Percentiles rank a stretch among this genome's conserved stretches.
These are phyloP conservation scores for Trissolcus japonicus DNA, from an alignment of 2,888 invertebrate species.

Conservation along the genomic window DNA sequence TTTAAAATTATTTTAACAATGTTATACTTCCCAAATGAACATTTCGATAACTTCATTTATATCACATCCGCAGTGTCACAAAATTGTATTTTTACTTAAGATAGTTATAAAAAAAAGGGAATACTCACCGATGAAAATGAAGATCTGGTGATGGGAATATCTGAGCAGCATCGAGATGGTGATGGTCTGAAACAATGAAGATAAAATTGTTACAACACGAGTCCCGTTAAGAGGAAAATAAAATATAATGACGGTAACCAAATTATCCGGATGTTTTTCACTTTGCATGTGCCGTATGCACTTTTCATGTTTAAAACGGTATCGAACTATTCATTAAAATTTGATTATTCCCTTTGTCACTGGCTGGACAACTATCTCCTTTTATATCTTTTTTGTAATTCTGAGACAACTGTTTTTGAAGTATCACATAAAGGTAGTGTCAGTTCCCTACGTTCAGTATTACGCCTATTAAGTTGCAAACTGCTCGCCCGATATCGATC, in stretches of 20 bases:
- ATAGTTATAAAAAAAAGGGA: neutral
- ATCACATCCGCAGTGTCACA: too few species aligned
- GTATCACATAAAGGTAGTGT: constrained; percentile 36
- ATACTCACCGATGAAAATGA: constrained; percentile 96
- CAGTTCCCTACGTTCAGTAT: constrained; percentile 35
- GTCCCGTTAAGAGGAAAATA: neutral
- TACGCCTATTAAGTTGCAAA: constrained; percentile 61
- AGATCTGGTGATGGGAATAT: constrained; percentile 99
- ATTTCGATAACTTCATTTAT: too few species aligned
- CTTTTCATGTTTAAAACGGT: too few species aligned
- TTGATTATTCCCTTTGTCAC: neutral
- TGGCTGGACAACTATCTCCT: constrained; percentile 6
- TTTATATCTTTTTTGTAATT: constrained; percentile 8
- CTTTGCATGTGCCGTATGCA: too few species aligned
- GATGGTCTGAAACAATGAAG: constrained; percentile 89
- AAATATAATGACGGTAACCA: neutral
- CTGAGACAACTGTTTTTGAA: constrained; percentile 28
- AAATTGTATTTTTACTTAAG: too few species aligned
- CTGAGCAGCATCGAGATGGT: constrained; percentile 98
- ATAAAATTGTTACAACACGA: constrained; percentile 30
- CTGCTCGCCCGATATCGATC: constrained; percentile 60
- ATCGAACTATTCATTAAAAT: neutral
- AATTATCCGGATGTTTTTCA: neutral
- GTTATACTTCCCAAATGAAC: too few species aligned
- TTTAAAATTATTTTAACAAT: too few species aligned